phyloP scores from a whole-genome alignment of 2,888 invertebrate species.

The Drosophila neonasuta region DNA sequence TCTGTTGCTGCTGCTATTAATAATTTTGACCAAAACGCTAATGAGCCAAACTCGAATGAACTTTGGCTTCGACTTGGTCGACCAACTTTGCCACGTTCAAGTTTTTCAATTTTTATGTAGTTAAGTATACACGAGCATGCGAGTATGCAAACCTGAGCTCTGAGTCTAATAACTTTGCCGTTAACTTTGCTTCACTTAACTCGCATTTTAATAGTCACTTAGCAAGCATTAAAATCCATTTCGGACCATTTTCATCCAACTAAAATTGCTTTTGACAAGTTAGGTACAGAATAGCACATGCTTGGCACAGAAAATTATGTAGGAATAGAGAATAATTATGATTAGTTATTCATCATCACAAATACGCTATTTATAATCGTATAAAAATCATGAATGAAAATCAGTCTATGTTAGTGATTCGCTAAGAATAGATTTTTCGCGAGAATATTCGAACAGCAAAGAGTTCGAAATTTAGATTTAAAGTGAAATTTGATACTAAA shows the following conservation, averaged over 20 bases:
- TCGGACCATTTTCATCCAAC: constrained; percentile 6
- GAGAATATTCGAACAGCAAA: neutral
- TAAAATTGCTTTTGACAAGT: constrained; percentile 20
- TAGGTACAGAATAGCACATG: neutral
- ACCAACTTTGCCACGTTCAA: constrained; percentile 49
- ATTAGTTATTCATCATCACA: no score
- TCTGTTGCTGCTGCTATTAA: constrained; percentile 56
- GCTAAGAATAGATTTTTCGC: neutral
- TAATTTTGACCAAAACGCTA: constrained; percentile 77
- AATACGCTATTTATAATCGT: no score
- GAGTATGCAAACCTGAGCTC: constrained; percentile 4
- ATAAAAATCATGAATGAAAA: no score
- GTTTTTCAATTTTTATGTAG: constrained; percentile 70
- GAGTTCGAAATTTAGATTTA: neutral
- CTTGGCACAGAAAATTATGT: no score
- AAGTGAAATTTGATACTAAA: neutral
- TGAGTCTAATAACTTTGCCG: constrained; percentile 29
- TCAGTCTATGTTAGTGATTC: no score
- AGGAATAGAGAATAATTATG: no score
- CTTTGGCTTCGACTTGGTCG: constrained; percentile 53
- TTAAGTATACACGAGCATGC: constrained; percentile 19
- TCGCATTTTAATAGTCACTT: constrained; percentile 42
- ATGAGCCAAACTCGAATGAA: constrained; percentile 68
- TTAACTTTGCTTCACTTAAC: constrained; percentile 26
- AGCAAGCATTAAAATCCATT: constrained; percentile 22